Evolutionary conservation across 2,113 vertebrate species (phyloP).

Genomic region (Tichodroma muraria): DNA sequence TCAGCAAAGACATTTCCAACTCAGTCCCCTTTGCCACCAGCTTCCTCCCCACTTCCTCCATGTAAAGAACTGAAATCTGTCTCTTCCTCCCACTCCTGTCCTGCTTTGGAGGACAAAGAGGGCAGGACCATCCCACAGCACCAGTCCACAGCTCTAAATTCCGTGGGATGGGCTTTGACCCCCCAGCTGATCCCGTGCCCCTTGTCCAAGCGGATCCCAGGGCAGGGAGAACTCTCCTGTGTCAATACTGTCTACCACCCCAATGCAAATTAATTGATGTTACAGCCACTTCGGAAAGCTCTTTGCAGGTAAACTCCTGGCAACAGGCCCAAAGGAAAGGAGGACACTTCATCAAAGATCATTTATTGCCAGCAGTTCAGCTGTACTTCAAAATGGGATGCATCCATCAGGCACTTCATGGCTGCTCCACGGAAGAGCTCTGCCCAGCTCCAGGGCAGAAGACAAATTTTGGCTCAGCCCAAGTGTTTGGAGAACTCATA

Average conservation of each 20-base stretch:
- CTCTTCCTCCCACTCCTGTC: neutral
- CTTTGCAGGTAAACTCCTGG: neutral
- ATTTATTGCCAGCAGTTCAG: neutral
- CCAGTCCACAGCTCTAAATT: rapidly evolving
- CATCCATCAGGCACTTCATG: neutral
- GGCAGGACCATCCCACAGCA: neutral
- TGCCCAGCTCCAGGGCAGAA: neutral
- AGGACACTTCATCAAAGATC: neutral
- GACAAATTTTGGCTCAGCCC: neutral
- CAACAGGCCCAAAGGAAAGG: neutral
- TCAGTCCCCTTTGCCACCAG: neutral
- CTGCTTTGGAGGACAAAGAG: neutral
- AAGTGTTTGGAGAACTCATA: neutral
- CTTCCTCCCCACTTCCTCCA: neutral
- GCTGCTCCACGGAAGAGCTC: neutral
- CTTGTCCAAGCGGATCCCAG: neutral
- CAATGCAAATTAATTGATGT: neutral
- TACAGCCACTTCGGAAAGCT: neutral
- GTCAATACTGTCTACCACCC: rapidly evolving
- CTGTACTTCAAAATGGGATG: neutral
- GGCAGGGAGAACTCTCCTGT: neutral
- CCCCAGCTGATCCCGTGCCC: neutral
- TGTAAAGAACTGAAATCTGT: rapidly evolving
- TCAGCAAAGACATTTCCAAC: neutral
- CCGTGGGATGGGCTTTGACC: neutral